A percentile compares a stretch with the other conserved stretches of the same genome.
Evolutionary conservation across 2,113 vertebrate genomes (phyloP).

Genomic region (Thunnus maccoyii): DNA sequence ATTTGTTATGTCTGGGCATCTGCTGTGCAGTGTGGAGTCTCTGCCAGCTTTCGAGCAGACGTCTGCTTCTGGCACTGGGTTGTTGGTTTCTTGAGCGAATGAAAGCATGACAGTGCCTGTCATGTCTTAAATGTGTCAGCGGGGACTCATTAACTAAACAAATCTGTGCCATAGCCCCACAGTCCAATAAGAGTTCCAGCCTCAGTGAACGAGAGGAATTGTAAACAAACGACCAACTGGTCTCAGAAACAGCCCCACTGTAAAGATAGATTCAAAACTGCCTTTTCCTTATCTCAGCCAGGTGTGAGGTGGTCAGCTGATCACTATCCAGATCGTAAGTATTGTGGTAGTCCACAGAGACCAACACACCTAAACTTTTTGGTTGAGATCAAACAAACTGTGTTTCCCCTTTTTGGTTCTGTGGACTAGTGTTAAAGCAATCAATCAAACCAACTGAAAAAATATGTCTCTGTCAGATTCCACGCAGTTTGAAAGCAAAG

Average conservation of each 20-base stretch:
- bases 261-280: conserved; percentile 19
- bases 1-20: conserved; percentile 73
- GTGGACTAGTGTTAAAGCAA: no score
- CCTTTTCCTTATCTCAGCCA: not conserved
- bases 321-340: not conserved
- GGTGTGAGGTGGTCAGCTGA: conserved; percentile 6
- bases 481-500: no score
- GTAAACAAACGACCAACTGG: conserved; percentile 59
- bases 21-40: conserved; percentile 57
- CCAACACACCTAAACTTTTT: no score
- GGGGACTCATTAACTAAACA: conserved; percentile 83
- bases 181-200: conserved; percentile 62
- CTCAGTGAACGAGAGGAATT: conserved; percentile 49
- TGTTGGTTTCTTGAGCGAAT: conserved; percentile 67
- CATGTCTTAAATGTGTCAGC: conserved; percentile 78
- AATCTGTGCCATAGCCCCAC: conserved; percentile 72
- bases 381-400: no score
- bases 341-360: not conserved
- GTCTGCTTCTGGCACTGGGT: conserved; percentile 72
- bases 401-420: no score
- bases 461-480: no score
- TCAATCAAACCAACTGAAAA: no score
- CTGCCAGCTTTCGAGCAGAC: conserved; percentile 73
- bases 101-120: conserved; percentile 76
- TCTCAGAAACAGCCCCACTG: conserved; percentile 29